Conservation (phyloP, 2,797 vertebrate genomes). For the Thamnophis elegans region DNA sequence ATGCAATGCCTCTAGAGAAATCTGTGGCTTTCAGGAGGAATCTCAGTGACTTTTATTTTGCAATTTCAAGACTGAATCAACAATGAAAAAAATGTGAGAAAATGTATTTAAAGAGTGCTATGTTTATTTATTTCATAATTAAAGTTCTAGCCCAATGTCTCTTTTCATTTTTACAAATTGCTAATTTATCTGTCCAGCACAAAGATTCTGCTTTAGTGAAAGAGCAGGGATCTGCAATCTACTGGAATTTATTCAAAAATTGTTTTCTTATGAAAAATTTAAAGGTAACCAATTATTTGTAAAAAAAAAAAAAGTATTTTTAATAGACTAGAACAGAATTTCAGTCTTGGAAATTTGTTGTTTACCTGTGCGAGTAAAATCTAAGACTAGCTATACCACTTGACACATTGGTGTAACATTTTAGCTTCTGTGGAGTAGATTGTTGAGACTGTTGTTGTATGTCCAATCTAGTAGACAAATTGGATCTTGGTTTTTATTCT, state of each 20-base stretch:
- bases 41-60: slow-evolving; percentile 32
- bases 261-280: slow-evolving; percentile 12
- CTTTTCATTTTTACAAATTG: not conserved
- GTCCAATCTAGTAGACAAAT: not conserved
- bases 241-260: slow-evolving; percentile 4
- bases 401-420: not conserved
- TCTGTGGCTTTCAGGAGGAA: not conserved
- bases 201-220: slow-evolving; percentile 9
- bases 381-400: not conserved
- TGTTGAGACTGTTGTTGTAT: not conserved
- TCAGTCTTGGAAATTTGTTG: not conserved
- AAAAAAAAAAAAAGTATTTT: slow-evolving; percentile 4
- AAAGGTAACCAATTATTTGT: not conserved
- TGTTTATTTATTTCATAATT: slow-evolving; percentile 45
- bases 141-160: slow-evolving; percentile 4
- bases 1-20: not conserved
- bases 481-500: too few species aligned
- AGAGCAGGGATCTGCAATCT: slow-evolving; percentile 8
- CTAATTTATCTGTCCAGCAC: not conserved
- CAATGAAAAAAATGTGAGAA: slow-evolving; percentile 31
- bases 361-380: not conserved
- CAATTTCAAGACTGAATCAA: slow-evolving; percentile 34
- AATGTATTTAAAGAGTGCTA: slow-evolving; percentile 49
- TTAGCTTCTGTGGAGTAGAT: not conserved
- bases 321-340: not conserved